Evolutionary conservation across 1,140 invertebrate species (phyloP).

Genomic region (Drosophila nasuta): DNA sequence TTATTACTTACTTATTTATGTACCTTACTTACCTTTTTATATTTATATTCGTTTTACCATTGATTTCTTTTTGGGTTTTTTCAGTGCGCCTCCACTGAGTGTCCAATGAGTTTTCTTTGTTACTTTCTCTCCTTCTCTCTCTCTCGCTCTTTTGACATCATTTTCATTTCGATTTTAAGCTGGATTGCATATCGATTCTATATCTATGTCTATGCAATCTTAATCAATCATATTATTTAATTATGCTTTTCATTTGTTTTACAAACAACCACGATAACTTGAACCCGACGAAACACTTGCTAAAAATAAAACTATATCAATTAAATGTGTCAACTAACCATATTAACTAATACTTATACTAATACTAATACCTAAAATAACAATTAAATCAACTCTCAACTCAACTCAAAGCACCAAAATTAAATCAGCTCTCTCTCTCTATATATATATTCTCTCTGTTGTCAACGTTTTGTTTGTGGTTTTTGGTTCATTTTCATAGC

Average conservation of each 20-base stretch:
- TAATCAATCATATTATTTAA: slow-evolving; percentile 25
- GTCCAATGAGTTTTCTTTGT: slow-evolving; percentile 29
- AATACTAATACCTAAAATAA: slow-evolving; percentile 51
- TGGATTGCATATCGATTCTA: slow-evolving; percentile 30
- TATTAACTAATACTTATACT: slow-evolving; percentile 49
- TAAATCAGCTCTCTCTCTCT: slow-evolving; percentile 31
- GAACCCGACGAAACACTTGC: slow-evolving; percentile 85
- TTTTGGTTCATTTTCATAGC: slow-evolving; percentile 51
- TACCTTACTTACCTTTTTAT: slow-evolving; percentile 36
- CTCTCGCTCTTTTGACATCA: not conserved
- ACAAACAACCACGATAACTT: slow-evolving; percentile 73
- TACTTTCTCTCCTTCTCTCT: not conserved
- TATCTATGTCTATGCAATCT: slow-evolving; percentile 36
- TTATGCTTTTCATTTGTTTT: slow-evolving; percentile 73
- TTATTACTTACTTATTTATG: slow-evolving; percentile 23
- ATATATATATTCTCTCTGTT: slow-evolving; percentile 15
- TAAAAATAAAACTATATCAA: slow-evolving; percentile 65
- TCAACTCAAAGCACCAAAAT: slow-evolving; percentile 38
- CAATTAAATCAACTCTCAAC: slow-evolving; percentile 45
- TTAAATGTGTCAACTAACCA: slow-evolving; percentile 53
- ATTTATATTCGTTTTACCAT: slow-evolving; percentile 26
- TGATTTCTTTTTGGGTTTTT: slow-evolving; percentile 61
- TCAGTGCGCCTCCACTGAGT: slow-evolving; percentile 59
- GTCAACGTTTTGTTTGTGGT: slow-evolving; percentile 26
- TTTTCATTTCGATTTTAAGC: not conserved